Percentiles rank a stretch among this genome's conserved stretches.
phyloP scores from a whole-genome alignment of 2,888 invertebrate genomes.

The Venusia cambrica region DNA sequence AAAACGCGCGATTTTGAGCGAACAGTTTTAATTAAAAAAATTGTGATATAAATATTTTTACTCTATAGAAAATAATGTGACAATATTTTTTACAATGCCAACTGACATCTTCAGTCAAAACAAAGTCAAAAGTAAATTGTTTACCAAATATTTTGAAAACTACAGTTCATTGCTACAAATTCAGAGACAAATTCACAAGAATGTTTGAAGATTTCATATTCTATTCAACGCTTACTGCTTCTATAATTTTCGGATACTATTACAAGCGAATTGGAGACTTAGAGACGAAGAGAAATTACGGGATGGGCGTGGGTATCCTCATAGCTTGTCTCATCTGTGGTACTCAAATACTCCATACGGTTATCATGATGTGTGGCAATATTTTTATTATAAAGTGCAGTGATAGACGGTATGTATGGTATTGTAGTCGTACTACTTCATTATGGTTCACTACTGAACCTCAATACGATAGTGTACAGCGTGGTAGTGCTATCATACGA shows the following conservation, averaged over 20 bases:
- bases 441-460: too few species aligned
- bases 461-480: too few species aligned
- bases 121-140: constrained; percentile 4
- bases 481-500: too few species aligned
- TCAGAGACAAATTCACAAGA: constrained; percentile 21
- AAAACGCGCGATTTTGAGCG: too few species aligned
- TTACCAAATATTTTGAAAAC: background rate
- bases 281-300: constrained; percentile 77
- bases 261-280: constrained; percentile 79
- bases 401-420: constrained; percentile 71
- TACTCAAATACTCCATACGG: constrained; percentile 77
- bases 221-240: constrained; percentile 54
- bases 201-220: constrained; percentile 45
- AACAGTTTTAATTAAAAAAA: too few species aligned
- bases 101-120: constrained; percentile 8
- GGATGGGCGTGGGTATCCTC: constrained; percentile 82
- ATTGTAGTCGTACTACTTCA: background rate
- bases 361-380: constrained; percentile 82
- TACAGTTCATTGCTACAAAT: constrained; percentile 4
- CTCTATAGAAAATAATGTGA: too few species aligned
- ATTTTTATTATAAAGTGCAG: constrained; percentile 80
- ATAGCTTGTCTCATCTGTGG: constrained; percentile 83
- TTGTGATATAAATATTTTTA: too few species aligned
- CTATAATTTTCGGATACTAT: constrained; percentile 80
- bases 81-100: too few species aligned